Evolutionary conservation across 1,140 invertebrate genomes (phyloP), one percentile per base, ranked within the genome.

Genomic region (Pteromalus puparum): DNA sequence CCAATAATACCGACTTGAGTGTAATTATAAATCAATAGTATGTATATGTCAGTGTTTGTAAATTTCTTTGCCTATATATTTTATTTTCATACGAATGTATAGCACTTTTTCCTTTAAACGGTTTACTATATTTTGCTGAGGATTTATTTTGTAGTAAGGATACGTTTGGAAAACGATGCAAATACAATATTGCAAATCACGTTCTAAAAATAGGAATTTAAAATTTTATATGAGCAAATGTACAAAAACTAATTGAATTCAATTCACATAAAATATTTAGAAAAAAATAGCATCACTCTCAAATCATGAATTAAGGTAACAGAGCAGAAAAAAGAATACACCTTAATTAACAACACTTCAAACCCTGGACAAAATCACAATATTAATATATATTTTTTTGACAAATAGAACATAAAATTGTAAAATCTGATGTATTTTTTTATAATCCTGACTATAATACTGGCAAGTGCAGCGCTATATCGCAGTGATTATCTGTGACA

Each of bases 381-480:
- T 46, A 80, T 80, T 61, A 46, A 34, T 67, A 75, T 65, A 46
- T 7, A 26, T 42, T 42, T 48, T 68, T 72, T 78, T 74, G 38
- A 74, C 1, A 70, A 70, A 70, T 28, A 30, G 26, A 30, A 28
- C 24, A 70, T 0, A 28, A 28, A 12, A 10, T 70, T 70, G 24
- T 28, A 70, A 70, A 70, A 65, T 48, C 42, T 61, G 15, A n/a
- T n/a, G n/a, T n/a, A n/a, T n/a, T 42, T 73, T 75, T 53, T 70
- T 83, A 26, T 70, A 70, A 81, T 76, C 48, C 26, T 85, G 79
- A 77, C 73, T 85, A 85, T 85, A 85, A 85, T 85, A 85, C 79
- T 85, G 78, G 83, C 79, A 85, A 81, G 83, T 85, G 83, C 83
- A 81, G 73, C 83, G 79, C 78, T 85, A 85, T 46, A 85, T 85